Conservation (phyloP, 2,113 vertebrate genomes). For the Vidua macroura region DNA sequence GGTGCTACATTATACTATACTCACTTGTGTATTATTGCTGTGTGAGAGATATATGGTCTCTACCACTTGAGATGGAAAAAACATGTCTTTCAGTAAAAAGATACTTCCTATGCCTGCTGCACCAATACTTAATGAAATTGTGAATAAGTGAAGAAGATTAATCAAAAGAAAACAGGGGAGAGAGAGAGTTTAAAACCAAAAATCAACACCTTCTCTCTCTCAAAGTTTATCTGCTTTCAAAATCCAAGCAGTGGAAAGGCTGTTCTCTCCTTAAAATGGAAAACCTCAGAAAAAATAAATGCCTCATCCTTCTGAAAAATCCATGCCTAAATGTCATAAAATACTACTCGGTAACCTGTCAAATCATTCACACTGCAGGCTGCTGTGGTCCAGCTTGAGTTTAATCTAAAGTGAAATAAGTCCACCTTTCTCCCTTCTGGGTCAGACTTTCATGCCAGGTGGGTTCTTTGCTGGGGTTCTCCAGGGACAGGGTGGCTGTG, state of each 20-base stretch:
- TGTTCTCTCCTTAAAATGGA: conserved; percentile 30
- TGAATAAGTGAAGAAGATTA: neutral
- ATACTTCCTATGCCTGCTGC: neutral
- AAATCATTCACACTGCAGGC: neutral
- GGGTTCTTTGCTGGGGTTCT: neutral
- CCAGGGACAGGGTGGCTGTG: neutral
- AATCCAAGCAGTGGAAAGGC: neutral
- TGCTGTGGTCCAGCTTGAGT: neutral
- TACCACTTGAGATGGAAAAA: neutral
- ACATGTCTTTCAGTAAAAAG: conserved; percentile 6
- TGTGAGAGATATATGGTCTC: neutral
- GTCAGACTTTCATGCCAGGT: neutral
- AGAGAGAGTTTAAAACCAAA: neutral
- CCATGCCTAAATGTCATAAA: conserved; percentile 50
- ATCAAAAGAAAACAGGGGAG: neutral
- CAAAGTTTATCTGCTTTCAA: neutral
- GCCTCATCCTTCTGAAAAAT: conserved; percentile 37
- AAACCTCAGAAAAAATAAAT: conserved; percentile 6
- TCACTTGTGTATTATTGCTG: conserved; percentile 1
- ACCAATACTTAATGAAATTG: conserved; percentile 3
- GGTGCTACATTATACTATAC: neutral
- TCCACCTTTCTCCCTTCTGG: neutral
- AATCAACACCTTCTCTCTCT: neutral
- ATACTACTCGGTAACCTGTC: neutral
- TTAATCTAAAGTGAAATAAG: conserved; percentile 20